Percentiles rank a stretch among this genome's conserved stretches.
phyloP scores from a whole-genome alignment of 2,888 invertebrate genomes.

The Eurois occulta region DNA sequence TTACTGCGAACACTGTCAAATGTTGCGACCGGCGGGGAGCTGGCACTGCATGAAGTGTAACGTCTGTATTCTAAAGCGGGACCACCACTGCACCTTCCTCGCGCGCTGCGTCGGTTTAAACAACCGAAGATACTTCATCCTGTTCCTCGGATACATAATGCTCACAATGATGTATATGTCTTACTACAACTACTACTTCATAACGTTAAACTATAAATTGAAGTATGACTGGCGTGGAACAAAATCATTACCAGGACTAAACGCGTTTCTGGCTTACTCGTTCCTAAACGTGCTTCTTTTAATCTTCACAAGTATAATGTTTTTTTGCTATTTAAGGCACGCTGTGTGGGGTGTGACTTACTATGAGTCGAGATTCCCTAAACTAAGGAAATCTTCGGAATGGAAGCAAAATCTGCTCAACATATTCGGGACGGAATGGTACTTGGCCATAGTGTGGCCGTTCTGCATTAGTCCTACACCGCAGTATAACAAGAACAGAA shows the following conservation, averaged over 20 bases:
- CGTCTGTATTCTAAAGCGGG: conserved; percentile 94
- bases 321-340: conserved; percentile 69
- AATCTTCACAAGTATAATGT: conserved; percentile 58
- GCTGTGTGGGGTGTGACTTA: conserved; percentile 38
- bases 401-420: conserved; percentile 91
- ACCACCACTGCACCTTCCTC: conserved; percentile 96
- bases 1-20: conserved; percentile 94
- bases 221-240: background rate
- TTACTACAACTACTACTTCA: conserved; percentile 92
- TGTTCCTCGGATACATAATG: conserved; percentile 93
- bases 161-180: conserved; percentile 92
- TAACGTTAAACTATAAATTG: conserved; percentile 80
- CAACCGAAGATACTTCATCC: conserved; percentile 95
- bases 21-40: conserved; percentile 93
- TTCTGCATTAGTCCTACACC: no score
- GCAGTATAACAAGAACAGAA: no score
- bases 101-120: conserved; percentile 95
- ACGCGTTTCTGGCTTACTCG: conserved; percentile 9
- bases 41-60: conserved; percentile 96
- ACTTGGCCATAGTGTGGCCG: conserved; percentile 69
- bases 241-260: conserved; percentile 15
- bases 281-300: conserved; percentile 1
- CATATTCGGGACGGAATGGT: conserved; percentile 35
- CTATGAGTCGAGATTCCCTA: conserved; percentile 42
- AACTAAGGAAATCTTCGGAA: conserved; percentile 91